Evolutionary conservation across 2,797 vertebrate species (phyloP), one percentile per base, ranked within the genome.

Genomic region (Microctenopoma stevenorrisi): DNA sequence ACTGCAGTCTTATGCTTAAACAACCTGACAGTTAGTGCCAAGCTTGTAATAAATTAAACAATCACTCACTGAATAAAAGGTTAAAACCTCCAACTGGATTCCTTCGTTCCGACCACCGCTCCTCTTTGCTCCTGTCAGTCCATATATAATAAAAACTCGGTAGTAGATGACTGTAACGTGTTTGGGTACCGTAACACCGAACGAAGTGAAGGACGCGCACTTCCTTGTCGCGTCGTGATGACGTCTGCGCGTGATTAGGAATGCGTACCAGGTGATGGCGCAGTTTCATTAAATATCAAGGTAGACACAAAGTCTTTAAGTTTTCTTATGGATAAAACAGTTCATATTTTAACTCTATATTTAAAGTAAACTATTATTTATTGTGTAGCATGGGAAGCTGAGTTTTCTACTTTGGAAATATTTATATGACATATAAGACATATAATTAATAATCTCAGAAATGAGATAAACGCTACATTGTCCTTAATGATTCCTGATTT

Each of bases 181-280:
- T 64, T 58, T 0, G 1, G 3, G 0, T 10, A 0, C 0, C 2
- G 11, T 0, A 3, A 53, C 18, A 0, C 14, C 2, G 5, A 12
- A 14, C 1, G 2, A 10, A 14, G 8, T 72, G 88, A 92, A 92
- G 91, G 93, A 75, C 91, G 62, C 50, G 22, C 28, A 7, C 64
- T 82, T 84, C 80, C 77, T 22, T 9, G 91, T 91, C 88, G 90
- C 90, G 0, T 1, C 0, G 4, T 73, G 73, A 87, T 92, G 85
- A 92, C 89, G 85, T 53, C 0, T 1, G 0, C 0, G 0, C 14
- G 77, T 4, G 5, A 1, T 53, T 7, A 3, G 2, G 7, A 0
- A 0, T 16, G 0, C 0, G 0, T 0, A 43, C 82, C 88, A 65
- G 28, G 2, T 15, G 89, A 58, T 75, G 89, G 74, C 81, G 87